Evolutionary conservation across 2,113 vertebrate species (phyloP).

Genomic region (Brachypodius melanocephalos): DNA sequence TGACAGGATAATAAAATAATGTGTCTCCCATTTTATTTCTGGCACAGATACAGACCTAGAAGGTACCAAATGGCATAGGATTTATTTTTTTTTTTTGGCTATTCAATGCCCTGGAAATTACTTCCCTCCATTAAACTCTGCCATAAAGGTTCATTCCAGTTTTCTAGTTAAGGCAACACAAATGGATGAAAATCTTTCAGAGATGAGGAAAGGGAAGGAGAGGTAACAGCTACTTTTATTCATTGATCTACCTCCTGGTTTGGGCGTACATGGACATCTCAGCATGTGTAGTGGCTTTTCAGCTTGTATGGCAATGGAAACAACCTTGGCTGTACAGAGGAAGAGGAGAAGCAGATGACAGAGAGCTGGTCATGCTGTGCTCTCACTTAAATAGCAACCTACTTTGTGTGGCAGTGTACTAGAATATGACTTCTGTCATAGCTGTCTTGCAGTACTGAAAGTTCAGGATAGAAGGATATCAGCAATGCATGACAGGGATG

Average conservation of each 20-base stretch:
- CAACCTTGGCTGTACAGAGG: background rate
- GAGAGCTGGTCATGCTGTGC: background rate
- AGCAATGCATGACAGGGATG: background rate
- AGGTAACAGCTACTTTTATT: background rate
- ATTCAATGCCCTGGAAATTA: background rate
- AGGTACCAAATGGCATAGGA: background rate
- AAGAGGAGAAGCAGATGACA: background rate
- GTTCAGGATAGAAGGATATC: background rate
- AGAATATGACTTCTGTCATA: background rate
- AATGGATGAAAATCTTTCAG: background rate
- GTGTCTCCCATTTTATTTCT: background rate
- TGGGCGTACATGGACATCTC: background rate
- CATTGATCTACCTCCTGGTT: background rate
- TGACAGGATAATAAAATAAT: background rate
- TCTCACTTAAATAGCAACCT: background rate
- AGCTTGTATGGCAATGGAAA: background rate
- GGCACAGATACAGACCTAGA: background rate
- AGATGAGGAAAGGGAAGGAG: background rate
- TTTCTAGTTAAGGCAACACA: background rate
- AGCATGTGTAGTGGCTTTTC: background rate
- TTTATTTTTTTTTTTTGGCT: background rate
- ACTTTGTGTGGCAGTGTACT: background rate
- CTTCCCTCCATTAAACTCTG: background rate
- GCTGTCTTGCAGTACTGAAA: background rate
- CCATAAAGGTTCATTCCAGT: background rate